phyloP scores from a whole-genome alignment of 2,113 vertebrate genomes.

The Charina bottae region DNA sequence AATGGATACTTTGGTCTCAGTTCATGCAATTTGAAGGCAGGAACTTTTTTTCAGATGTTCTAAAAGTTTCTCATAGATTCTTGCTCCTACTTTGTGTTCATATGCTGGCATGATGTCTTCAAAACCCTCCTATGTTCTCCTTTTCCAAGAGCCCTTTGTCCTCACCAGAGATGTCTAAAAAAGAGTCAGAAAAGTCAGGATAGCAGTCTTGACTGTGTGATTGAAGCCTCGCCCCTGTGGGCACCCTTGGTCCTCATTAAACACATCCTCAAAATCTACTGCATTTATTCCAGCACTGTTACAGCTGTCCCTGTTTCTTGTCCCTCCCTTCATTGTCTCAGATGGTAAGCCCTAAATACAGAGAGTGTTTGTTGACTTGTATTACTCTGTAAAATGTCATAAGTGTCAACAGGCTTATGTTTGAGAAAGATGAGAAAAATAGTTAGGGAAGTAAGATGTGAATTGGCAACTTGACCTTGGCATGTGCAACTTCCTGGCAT shows the following conservation, averaged over 20 bases:
- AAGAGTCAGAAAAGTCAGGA: neutral
- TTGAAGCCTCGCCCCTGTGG: neutral
- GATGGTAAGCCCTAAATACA: neutral
- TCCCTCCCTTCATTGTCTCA: neutral
- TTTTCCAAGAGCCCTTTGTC: neutral
- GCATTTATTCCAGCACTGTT: neutral
- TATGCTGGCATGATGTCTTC: neutral
- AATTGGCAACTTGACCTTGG: neutral
- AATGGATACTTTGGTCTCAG: slow-evolving; percentile 5
- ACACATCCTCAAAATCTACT: neutral
- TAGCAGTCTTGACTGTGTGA: neutral
- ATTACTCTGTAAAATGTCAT: neutral
- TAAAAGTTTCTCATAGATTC: neutral
- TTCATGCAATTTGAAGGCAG: neutral
- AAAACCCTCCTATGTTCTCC: neutral
- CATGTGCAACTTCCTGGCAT: neutral
- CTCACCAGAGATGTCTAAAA: too few relatives aligned
- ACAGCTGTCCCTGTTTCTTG: neutral
- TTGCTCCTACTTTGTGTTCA: neutral
- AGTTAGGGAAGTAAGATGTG: neutral
- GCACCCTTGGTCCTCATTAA: too few relatives aligned
- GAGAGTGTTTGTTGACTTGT: neutral
- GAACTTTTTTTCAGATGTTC: neutral
- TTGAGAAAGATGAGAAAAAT: neutral
- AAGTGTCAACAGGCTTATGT: neutral